Evolutionary conservation across 2,888 invertebrate genomes (phyloP).

Genomic region (Anorthoa munda): DNA sequence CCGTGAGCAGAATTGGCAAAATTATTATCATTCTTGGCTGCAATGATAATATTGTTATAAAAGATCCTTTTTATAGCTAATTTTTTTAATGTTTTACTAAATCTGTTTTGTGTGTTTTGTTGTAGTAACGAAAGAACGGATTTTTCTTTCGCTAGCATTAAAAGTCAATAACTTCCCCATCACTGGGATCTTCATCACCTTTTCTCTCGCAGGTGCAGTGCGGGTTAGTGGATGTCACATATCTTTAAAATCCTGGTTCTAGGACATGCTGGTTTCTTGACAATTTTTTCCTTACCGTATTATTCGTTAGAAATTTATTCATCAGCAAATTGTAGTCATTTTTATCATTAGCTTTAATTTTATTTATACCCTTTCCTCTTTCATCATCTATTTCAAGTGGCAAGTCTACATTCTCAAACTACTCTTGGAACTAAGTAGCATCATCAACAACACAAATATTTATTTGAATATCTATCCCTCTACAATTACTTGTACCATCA

Average conservation of each 20-base stretch:
- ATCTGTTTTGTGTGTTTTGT: no score
- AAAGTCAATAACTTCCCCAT: no score
- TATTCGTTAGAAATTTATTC: not conserved
- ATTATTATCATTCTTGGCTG: not conserved
- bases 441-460: constrained; percentile 29
- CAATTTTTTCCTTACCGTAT: not conserved
- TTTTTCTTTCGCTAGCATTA: no score
- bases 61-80: no score
- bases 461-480: constrained; percentile 16
- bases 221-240: no score
- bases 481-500: constrained; percentile 40
- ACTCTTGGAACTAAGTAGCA: not conserved
- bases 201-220: no score
- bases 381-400: constrained; percentile 3
- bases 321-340: not conserved
- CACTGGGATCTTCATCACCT: no score
- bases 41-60: no score
- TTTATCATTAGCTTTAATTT: not conserved
- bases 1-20: not conserved
- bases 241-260: no score
- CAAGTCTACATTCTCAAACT: constrained; percentile 4
- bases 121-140: no score
- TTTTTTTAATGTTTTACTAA: no score
- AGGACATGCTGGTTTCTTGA: no score
- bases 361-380: not conserved